Conservation (phyloP, 1,140 invertebrate genomes). For the Calephelis nemesis region DNA sequence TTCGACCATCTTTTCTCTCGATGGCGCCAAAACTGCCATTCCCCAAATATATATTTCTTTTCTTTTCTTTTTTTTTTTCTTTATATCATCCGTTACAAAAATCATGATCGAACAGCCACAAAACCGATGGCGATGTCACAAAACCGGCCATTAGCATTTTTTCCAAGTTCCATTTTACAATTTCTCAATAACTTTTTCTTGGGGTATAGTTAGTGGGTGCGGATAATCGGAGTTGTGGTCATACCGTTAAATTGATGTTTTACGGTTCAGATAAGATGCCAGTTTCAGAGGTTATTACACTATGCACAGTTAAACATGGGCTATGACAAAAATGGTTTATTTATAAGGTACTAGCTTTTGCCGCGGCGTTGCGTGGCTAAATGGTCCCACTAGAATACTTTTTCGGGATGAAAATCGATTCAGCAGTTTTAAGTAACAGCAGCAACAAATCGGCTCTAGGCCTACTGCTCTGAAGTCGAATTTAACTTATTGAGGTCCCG, state of each 20-base stretch:
- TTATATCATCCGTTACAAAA: slow-evolving; percentile 7
- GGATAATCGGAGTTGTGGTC: slow-evolving; percentile 45
- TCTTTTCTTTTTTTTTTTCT: no score
- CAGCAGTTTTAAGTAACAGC: no score
- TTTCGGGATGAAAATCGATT: no score
- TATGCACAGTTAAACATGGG: slow-evolving; percentile 22
- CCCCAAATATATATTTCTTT: no score
- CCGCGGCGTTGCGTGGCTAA: no score
- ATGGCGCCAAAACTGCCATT: no score
- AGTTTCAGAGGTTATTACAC: slow-evolving; percentile 52
- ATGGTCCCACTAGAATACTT: no score
- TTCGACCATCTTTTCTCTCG: no score
- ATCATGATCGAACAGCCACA: not conserved
- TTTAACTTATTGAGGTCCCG: no score
- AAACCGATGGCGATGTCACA: slow-evolving; percentile 14
- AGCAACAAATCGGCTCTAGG: no score
- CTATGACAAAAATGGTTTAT: not conserved
- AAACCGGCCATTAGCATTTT: slow-evolving; percentile 5
- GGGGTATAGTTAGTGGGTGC: slow-evolving; percentile 39
- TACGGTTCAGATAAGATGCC: slow-evolving; percentile 54
- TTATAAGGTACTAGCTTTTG: not conserved
- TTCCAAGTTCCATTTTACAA: slow-evolving; percentile 12
- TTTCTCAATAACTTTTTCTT: slow-evolving; percentile 36
- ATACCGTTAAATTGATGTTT: slow-evolving; percentile 54
- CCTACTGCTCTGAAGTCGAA: no score